phyloP scores from a whole-genome alignment of 2,888 invertebrate species.

The Pollenia griseotomentosa region DNA sequence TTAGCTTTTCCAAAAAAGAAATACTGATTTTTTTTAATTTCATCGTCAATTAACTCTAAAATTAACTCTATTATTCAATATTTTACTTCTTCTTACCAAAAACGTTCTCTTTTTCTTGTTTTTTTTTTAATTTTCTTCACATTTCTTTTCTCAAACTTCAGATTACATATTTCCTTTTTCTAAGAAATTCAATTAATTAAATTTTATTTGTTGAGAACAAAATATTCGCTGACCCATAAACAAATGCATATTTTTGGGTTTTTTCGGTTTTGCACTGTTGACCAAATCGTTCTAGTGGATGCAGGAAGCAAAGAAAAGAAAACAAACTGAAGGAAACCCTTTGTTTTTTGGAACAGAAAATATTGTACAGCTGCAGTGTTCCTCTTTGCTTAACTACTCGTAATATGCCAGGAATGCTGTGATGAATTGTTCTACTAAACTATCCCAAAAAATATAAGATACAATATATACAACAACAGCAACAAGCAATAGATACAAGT shows the following conservation, averaged over 20 bases:
- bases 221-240: conserved; percentile 71
- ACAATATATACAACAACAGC: conserved; percentile 25
- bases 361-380: conserved; percentile 64
- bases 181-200: conserved; percentile 67
- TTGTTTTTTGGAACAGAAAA: conserved; percentile 16
- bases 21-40: background rate
- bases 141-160: conserved; percentile 19
- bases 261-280: conserved; percentile 64
- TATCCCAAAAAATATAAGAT: conserved; percentile 31
- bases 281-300: conserved; percentile 55
- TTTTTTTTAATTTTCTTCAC: conserved; percentile 5
- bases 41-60: background rate
- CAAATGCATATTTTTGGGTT: conserved; percentile 70
- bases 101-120: background rate
- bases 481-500: conserved; percentile 36
- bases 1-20: no score
- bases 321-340: conserved; percentile 1
- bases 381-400: conserved; percentile 43
- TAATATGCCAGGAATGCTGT: conserved; percentile 73
- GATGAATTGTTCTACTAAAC: conserved; percentile 71
- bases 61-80: background rate
- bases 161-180: conserved; percentile 50
- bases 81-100: background rate
- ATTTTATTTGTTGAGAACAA: conserved; percentile 63
- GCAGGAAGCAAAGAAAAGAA: background rate